phyloP scores from a whole-genome alignment of 2,797 vertebrate species.

The Semotilus atromaculatus region DNA sequence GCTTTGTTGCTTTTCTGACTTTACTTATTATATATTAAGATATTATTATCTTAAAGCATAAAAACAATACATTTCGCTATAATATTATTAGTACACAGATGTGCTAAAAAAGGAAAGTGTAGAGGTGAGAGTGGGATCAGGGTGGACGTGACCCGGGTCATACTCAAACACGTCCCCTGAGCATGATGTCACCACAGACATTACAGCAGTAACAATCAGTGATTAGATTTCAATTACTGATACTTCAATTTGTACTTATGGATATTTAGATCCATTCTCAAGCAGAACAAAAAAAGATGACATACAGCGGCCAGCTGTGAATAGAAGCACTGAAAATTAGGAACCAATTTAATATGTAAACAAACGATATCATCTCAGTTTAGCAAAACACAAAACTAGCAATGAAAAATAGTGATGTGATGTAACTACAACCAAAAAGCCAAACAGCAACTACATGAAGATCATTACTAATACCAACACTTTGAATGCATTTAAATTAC shows the following conservation, averaged over 20 bases:
- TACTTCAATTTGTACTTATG: not conserved
- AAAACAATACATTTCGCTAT: not conserved
- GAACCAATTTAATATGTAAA: not conserved
- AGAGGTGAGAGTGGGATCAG: not conserved
- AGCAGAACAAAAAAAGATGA: not conserved
- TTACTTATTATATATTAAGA: not conserved
- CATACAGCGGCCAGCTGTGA: not conserved
- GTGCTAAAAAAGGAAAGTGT: not conserved
- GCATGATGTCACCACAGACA: not conserved
- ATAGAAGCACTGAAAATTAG: too few relatives aligned
- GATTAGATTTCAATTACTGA: not conserved
- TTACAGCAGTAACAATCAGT: not conserved
- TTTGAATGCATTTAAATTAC: not conserved
- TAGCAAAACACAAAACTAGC: too few relatives aligned
- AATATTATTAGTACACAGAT: not conserved
- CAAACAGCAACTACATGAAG: not conserved
- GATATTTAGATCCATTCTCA: not conserved
- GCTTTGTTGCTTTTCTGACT: not conserved
- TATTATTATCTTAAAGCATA: not conserved
- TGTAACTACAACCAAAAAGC: not conserved
- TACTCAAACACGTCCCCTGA: not conserved
- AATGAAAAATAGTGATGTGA: not conserved
- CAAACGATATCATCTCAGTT: not conserved
- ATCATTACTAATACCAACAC: not conserved
- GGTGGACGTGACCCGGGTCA: too few relatives aligned